Conservation (phyloP, 2,797 vertebrate genomes). For the Xyrichtys novacula region DNA sequence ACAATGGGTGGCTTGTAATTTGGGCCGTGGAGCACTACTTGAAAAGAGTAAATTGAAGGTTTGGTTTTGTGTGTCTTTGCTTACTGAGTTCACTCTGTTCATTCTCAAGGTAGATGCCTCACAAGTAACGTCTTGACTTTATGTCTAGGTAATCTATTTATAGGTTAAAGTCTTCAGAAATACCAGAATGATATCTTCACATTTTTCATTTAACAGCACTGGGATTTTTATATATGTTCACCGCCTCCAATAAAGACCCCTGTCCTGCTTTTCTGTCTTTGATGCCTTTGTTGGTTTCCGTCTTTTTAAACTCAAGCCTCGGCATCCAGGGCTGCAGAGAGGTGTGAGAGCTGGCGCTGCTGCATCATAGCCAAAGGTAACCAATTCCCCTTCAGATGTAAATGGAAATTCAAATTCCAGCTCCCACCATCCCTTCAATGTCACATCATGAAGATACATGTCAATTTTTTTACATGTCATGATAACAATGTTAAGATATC, state of each 20-base stretch:
- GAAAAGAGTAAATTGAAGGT: constrained; percentile 53
- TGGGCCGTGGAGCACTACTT: constrained; percentile 42
- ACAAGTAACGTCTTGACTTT: not conserved
- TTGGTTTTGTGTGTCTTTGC: constrained; percentile 33
- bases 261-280: too few relatives aligned
- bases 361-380: too few relatives aligned
- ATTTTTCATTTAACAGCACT: not conserved
- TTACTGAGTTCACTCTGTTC: constrained; percentile 23
- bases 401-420: too few relatives aligned
- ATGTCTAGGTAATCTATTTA: constrained; percentile 12
- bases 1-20: constrained; percentile 54
- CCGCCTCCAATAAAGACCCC: not conserved
- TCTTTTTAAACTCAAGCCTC: too few relatives aligned
- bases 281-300: too few relatives aligned
- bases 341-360: too few relatives aligned
- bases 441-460: too few relatives aligned
- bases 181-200: not conserved
- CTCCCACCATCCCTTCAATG: too few relatives aligned
- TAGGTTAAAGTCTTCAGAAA: not conserved
- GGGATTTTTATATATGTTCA: not conserved
- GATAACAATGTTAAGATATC: too few relatives aligned
- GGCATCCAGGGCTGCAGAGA: too few relatives aligned
- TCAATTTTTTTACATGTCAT: too few relatives aligned
- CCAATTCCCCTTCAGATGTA: too few relatives aligned
- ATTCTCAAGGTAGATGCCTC: constrained; percentile 21